phyloP scores from a whole-genome alignment of 1,140 invertebrate genomes.

The Caenorhabditis briggsae region DNA sequence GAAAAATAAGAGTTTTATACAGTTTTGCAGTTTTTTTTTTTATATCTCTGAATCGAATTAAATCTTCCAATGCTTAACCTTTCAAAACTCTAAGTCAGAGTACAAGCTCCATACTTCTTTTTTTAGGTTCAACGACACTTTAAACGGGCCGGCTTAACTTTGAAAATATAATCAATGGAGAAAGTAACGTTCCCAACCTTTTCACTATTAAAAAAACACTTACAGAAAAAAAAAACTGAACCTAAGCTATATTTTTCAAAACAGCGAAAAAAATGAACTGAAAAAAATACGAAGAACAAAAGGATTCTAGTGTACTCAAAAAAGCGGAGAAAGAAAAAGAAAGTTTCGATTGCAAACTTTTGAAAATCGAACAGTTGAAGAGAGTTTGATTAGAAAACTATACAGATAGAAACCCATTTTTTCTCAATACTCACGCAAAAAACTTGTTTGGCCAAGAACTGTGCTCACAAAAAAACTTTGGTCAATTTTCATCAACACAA shows the following conservation, averaged over 20 bases:
- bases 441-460: conserved; percentile 17
- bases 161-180: no score
- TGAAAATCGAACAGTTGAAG: background rate
- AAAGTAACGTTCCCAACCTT: background rate
- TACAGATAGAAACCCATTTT: background rate
- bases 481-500: conserved; percentile 6
- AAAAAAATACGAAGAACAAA: conserved; percentile 9
- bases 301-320: no score
- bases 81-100: no score
- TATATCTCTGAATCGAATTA: no score
- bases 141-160: no score
- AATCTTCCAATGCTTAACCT: no score
- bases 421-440: background rate
- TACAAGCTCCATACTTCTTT: no score
- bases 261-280: background rate
- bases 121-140: no score
- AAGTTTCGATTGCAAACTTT: no score
- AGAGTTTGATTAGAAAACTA: background rate
- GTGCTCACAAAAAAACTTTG: conserved; percentile 15
- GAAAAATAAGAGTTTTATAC: no score
- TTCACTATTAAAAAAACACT: background rate
- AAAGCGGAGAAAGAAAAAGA: no score
- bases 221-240: background rate
- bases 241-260: background rate
- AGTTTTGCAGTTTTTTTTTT: no score